Evolutionary conservation across 2,113 vertebrate genomes (phyloP).

Genomic region (Irena cyanogastra): DNA sequence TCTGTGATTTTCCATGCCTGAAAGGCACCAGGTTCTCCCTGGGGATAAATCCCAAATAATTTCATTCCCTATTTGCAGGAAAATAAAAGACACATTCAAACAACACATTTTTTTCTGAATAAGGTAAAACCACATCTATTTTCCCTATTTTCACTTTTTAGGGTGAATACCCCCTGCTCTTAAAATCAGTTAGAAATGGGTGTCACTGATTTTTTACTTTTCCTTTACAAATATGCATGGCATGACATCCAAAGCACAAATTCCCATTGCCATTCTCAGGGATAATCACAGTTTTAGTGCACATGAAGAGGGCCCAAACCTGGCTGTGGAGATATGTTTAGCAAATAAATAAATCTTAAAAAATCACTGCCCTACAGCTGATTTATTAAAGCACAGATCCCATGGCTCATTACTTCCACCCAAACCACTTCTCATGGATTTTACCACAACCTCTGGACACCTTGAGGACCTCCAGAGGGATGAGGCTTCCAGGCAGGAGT

Average conservation of each 20-base stretch:
- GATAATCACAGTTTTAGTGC: fast-evolving
- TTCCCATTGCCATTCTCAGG: fast-evolving
- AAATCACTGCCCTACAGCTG: not conserved
- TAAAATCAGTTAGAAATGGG: not conserved
- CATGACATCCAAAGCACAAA: not conserved
- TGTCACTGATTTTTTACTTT: not conserved
- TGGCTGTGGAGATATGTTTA: not conserved
- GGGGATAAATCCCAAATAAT: not conserved
- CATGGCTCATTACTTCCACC: not conserved
- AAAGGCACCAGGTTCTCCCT: not conserved
- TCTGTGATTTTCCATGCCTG: not conserved
- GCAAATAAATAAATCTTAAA: not conserved
- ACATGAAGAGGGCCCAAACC: not conserved
- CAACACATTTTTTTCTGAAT: not conserved
- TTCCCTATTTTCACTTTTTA: not conserved
- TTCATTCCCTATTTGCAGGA: not conserved
- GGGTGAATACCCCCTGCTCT: not conserved
- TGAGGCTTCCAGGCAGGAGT: conserved; percentile 29
- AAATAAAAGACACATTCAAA: not conserved
- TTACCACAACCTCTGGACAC: not conserved
- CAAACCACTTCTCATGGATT: not conserved
- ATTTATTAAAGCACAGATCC: not conserved
- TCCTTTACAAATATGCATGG: not conserved
- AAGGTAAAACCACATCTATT: not conserved
- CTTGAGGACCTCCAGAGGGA: conserved; percentile 62